These are phyloP conservation scores for Lepidurus couesii DNA, from an alignment of 1,140 invertebrate genomes.

Conservation along the genomic window DNA sequence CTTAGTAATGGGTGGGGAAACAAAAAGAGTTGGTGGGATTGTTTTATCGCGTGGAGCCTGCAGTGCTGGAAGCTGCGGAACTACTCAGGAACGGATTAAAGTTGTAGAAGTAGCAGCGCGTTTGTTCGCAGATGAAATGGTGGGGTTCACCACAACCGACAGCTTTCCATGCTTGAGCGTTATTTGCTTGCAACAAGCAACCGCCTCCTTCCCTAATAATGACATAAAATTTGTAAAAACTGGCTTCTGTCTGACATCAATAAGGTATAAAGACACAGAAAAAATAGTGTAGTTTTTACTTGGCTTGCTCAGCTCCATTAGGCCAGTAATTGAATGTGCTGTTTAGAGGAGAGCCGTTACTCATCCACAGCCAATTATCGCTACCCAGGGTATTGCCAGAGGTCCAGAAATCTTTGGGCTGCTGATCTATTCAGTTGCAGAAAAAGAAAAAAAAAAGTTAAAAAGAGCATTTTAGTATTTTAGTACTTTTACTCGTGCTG, in stretches of 20 bases:
- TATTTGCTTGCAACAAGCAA: slow-evolving; percentile 57
- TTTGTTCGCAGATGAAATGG: slow-evolving; percentile 83
- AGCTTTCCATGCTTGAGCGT: slow-evolving; percentile 68
- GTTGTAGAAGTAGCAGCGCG: slow-evolving; percentile 82
- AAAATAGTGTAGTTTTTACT: slow-evolving; percentile 30
- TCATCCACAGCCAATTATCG: slow-evolving; percentile 83
- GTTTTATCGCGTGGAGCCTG: slow-evolving; percentile 27
- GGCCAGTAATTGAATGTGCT: slow-evolving; percentile 67
- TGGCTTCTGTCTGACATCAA: background rate
- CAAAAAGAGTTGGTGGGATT: background rate
- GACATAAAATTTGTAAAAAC: background rate
- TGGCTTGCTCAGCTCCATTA: slow-evolving; percentile 33
- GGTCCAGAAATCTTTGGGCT: slow-evolving; percentile 69
- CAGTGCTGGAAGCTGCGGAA: slow-evolving; percentile 44
- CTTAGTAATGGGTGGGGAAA: background rate
- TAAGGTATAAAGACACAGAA: slow-evolving; percentile 27
- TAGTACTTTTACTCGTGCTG: background rate
- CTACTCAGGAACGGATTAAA: slow-evolving; percentile 78
- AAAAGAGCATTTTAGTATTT: slow-evolving; percentile 9
- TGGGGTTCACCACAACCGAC: slow-evolving; percentile 74
- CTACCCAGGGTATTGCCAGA: slow-evolving; percentile 79
- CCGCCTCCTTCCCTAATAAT: slow-evolving; percentile 53
- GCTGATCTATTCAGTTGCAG: background rate
- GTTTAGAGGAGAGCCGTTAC: slow-evolving; percentile 77
- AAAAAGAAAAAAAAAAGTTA: background rate